phyloP scores from a whole-genome alignment of 2,888 invertebrate species.

The Dynastes maya region DNA sequence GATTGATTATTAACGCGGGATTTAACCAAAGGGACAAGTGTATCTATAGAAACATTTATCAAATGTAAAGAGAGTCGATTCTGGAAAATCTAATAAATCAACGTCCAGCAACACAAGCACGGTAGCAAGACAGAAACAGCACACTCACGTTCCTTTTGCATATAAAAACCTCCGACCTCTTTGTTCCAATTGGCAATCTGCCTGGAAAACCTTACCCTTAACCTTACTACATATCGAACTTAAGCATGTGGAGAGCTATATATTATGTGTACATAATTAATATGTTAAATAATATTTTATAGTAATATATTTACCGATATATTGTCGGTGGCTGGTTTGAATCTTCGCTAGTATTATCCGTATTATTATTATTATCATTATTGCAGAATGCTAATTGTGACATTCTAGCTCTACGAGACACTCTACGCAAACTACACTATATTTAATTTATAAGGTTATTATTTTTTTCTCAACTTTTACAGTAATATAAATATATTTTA shows the following conservation, averaged over 20 bases:
- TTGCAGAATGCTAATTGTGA: conserved; percentile 84
- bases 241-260: conserved; percentile 1
- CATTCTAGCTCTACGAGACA: conserved; percentile 71
- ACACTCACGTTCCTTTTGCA: conserved; percentile 39
- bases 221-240: conserved; percentile 32
- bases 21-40: conserved; percentile 15
- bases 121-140: conserved; percentile 41
- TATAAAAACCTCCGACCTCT: conserved; percentile 45
- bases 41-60: conserved; percentile 31
- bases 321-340: conserved; percentile 90
- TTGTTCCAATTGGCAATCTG: conserved; percentile 48
- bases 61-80: conserved; percentile 31
- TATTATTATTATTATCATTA: conserved; percentile 80
- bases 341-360: conserved; percentile 89
- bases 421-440: conserved; percentile 45
- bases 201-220: conserved; percentile 48
- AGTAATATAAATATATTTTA: conserved; percentile 24
- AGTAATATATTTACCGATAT: conserved; percentile 80
- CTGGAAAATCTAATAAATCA: conserved; percentile 44
- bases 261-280: background rate
- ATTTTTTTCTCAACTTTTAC: conserved; percentile 19
- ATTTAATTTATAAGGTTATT: conserved; percentile 32
- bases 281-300: background rate
- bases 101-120: conserved; percentile 39
- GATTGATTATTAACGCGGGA: conserved; percentile 33